A percentile compares a stretch with the other conserved stretches of the same genome.
These are phyloP conservation scores for Rugalucina vietnamica DNA, from an alignment of 2,888 invertebrate species.

Conservation along the genomic window DNA sequence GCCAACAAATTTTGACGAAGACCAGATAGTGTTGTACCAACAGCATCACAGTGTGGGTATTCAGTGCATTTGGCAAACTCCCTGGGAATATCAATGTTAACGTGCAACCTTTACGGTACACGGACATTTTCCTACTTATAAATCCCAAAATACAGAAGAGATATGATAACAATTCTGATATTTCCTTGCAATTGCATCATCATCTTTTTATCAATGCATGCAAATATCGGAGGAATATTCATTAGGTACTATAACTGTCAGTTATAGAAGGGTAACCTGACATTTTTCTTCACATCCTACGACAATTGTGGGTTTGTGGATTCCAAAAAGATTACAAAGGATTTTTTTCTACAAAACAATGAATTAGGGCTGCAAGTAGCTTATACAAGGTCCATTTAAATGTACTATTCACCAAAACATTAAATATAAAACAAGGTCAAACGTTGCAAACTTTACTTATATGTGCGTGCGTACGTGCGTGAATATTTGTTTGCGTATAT, in stretches of 20 bases:
- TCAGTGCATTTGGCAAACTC: background rate
- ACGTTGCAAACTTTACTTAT: too few relatives aligned
- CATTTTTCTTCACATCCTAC: background rate
- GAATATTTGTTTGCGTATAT: too few relatives aligned
- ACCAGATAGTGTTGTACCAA: background rate
- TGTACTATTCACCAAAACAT: too few relatives aligned
- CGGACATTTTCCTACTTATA: background rate
- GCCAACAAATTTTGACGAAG: background rate
- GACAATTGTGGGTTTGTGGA: background rate
- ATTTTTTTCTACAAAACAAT: background rate
- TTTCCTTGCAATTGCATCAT: background rate
- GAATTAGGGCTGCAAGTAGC: background rate
- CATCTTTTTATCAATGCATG: background rate
- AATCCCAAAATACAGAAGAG: background rate
- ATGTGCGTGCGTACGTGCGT: too few relatives aligned
- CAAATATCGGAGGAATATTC: background rate
- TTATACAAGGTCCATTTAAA: background rate
- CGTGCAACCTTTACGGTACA: background rate
- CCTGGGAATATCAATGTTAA: background rate
- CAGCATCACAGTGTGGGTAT: background rate
- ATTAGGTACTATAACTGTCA: background rate
- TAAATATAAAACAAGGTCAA: too few relatives aligned
- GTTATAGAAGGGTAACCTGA: background rate
- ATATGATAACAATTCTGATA: background rate
- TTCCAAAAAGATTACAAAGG: background rate